Percentiles rank a stretch among this genome's conserved stretches.
Conservation (phyloP, 2,113 vertebrate species). For the Caracal caracal region DNA sequence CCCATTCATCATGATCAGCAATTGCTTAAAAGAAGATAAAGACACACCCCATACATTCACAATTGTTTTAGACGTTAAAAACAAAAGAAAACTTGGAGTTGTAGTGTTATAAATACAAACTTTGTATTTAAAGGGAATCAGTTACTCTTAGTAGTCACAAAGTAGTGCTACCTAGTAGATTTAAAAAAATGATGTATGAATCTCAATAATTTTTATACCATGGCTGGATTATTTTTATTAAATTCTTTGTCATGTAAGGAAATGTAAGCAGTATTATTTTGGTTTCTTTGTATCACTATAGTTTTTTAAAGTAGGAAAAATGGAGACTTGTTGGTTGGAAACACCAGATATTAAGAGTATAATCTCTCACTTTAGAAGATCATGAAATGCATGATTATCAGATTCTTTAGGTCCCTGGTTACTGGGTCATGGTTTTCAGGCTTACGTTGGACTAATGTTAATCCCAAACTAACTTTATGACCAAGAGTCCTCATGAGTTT, state of each 20-base stretch:
- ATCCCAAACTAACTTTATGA: not conserved
- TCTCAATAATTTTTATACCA: not conserved
- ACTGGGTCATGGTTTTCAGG: not conserved
- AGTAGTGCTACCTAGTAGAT: not conserved
- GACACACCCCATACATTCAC: not conserved
- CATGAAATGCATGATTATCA: not conserved
- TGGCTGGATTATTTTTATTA: conserved; percentile 2
- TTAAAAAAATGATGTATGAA: not conserved
- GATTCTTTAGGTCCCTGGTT: not conserved
- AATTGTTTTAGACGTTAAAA: conserved; percentile 5
- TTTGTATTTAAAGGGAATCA: not conserved
- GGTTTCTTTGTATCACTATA: not conserved
- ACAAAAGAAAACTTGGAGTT: not conserved
- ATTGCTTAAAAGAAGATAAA: conserved; percentile 10
- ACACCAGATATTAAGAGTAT: not conserved
- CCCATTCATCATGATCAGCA: not conserved
- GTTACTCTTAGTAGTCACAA: conserved; percentile 11
- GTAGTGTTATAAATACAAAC: not conserved
- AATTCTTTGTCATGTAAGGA: not conserved
- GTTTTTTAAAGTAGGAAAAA: not conserved
- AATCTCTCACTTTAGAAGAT: not conserved
- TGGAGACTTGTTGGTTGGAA: not conserved
- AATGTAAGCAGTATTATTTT: not conserved
- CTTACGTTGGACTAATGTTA: not conserved
- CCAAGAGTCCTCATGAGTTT: not conserved